A percentile compares a stretch with the other conserved stretches of the same genome.
phyloP scores from a whole-genome alignment of 2,797 vertebrate species.

The Parotocinclus haroldoi region DNA sequence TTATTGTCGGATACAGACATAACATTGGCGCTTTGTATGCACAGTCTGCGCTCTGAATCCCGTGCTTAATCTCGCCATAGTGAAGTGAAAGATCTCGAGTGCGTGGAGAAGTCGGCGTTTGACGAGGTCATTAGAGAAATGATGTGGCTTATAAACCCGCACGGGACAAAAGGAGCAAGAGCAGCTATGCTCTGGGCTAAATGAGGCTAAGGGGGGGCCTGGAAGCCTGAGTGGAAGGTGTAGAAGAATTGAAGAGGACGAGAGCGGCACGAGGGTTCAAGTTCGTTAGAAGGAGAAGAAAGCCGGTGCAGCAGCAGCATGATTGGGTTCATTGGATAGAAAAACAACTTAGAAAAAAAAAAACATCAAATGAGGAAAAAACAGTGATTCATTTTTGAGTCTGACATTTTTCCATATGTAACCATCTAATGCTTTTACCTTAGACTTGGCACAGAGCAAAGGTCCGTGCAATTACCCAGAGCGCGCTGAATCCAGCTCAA shows the following conservation, averaged over 20 bases:
- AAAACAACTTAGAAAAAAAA: too few relatives aligned
- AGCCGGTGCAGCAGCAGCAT: background rate
- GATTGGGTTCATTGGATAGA: background rate
- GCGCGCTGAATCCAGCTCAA: too few relatives aligned
- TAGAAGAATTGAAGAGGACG: background rate
- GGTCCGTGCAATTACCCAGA: background rate
- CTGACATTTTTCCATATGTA: too few relatives aligned
- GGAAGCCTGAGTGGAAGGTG: background rate
- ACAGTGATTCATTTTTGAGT: too few relatives aligned
- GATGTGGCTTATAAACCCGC: background rate
- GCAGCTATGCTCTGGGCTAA: constrained; percentile 2
- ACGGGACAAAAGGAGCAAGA: background rate
- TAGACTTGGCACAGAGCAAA: constrained; percentile 1
- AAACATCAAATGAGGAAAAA: too few relatives aligned
- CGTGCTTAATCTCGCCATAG: too few relatives aligned
- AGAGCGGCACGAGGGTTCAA: background rate
- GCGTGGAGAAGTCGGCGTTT: background rate
- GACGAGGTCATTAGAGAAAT: constrained; percentile 20
- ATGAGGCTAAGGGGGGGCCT: constrained; percentile 6
- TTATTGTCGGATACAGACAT: too few relatives aligned
- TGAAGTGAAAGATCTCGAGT: too few relatives aligned
- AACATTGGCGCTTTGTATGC: too few relatives aligned
- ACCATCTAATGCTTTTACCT: background rate
- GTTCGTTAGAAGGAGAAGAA: constrained; percentile 3
- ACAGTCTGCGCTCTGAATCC: too few relatives aligned